Conservation (phyloP, 1,140 invertebrate genomes). For the Orius insidiosus region DNA sequence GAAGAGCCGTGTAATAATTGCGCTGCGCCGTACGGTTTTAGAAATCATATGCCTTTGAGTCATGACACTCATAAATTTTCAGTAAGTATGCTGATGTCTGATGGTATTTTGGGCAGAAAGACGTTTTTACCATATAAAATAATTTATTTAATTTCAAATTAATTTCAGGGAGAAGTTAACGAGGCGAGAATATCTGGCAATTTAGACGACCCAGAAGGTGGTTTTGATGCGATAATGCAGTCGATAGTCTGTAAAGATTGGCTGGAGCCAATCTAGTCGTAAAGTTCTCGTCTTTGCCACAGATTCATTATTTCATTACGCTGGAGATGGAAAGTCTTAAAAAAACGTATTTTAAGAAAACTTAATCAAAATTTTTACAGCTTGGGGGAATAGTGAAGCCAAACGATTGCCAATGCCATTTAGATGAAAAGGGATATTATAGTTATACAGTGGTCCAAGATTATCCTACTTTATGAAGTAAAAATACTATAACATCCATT, state of each 20-base stretch:
- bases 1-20: conserved; percentile 23
- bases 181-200: conserved; percentile 83
- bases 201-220: conserved; percentile 93
- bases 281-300: conserved; percentile 92
- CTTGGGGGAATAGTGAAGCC: conserved; percentile 52
- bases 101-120: too few species aligned
- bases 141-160: too few species aligned
- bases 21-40: conserved; percentile 29
- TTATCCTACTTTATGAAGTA: conserved; percentile 92
- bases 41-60: conserved; percentile 28
- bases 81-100: conserved; percentile 21
- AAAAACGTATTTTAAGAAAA: conserved; percentile 30
- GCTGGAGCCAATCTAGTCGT: conserved; percentile 79
- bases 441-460: conserved; percentile 57
- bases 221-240: conserved; percentile 99
- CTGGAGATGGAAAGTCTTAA: conserved; percentile 91
- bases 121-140: too few species aligned
- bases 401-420: conserved; percentile 52
- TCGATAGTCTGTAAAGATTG: conserved; percentile 82
- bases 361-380: conserved; percentile 24
- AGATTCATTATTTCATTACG: conserved; percentile 96
- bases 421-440: conserved; percentile 36
- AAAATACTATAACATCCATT: too few species aligned
- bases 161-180: conserved; percentile 47
- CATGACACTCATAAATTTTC: conserved; percentile 25